Evolutionary conservation across 2,113 vertebrate genomes (phyloP).

Genomic region (Oxyruncus cristatus): DNA sequence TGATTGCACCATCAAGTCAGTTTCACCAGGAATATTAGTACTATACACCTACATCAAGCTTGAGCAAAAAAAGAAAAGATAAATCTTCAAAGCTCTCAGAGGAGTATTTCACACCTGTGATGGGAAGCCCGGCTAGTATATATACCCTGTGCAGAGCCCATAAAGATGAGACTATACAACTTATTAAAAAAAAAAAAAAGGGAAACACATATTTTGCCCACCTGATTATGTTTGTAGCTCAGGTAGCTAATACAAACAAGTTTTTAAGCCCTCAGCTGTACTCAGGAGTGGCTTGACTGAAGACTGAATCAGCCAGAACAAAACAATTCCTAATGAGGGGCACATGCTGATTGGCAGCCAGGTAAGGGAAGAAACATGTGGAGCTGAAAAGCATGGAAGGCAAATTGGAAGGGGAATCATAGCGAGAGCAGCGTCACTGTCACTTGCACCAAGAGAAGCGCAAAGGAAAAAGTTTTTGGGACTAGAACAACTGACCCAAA

Average conservation of each 20-base stretch:
- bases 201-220: background rate
- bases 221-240: background rate
- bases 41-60: background rate
- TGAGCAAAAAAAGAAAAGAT: background rate
- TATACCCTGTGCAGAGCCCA: background rate
- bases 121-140: background rate
- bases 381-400: background rate
- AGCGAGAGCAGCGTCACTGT: fast-evolving
- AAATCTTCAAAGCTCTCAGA: background rate
- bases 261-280: background rate
- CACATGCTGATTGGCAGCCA: background rate
- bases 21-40: background rate
- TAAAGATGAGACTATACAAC: background rate
- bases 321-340: background rate
- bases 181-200: background rate
- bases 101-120: background rate
- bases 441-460: background rate
- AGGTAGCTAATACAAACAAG: background rate
- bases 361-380: fast-evolving
- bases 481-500: background rate
- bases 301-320: background rate
- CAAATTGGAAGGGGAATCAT: background rate
- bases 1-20: background rate
- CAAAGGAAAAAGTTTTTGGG: background rate
- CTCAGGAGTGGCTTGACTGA: background rate